phyloP scores from a whole-genome alignment of 2,888 invertebrate genomes.

The Drosophila stalkeri region DNA sequence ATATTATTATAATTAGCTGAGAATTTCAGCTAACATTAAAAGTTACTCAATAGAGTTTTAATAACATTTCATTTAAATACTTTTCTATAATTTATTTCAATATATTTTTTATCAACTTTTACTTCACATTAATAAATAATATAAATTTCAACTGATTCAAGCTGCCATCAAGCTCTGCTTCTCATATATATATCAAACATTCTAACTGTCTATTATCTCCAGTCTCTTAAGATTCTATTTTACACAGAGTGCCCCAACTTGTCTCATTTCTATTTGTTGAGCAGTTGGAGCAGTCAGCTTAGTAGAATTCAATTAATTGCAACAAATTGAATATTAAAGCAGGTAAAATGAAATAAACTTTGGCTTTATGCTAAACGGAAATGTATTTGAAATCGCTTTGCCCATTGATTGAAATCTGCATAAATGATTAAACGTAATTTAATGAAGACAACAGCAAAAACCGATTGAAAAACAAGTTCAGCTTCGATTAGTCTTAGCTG shows the following conservation, averaged over 20 bases:
- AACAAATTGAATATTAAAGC: slow-evolving; percentile 61
- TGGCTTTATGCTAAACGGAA: slow-evolving; percentile 64
- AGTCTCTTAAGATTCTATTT: background rate
- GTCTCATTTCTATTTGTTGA: background rate
- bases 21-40: too few relatives aligned
- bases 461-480: slow-evolving; percentile 62
- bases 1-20: too few relatives aligned
- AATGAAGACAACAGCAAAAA: slow-evolving; percentile 68
- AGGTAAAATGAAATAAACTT: slow-evolving; percentile 40
- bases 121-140: background rate
- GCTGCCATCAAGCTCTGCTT: background rate
- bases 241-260: background rate
- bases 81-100: background rate
- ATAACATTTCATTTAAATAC: background rate
- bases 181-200: background rate
- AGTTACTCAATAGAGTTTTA: too few relatives aligned
- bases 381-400: slow-evolving; percentile 62
- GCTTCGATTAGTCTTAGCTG: slow-evolving; percentile 23
- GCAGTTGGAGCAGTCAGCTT: slow-evolving; percentile 15
- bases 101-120: background rate
- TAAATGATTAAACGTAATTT: slow-evolving; percentile 76
- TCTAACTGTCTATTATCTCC: background rate
- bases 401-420: slow-evolving; percentile 73
- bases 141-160: background rate
- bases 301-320: slow-evolving; percentile 60